phyloP scores from a whole-genome alignment of 2,113 vertebrate species.

The Dolichotis patagonum region DNA sequence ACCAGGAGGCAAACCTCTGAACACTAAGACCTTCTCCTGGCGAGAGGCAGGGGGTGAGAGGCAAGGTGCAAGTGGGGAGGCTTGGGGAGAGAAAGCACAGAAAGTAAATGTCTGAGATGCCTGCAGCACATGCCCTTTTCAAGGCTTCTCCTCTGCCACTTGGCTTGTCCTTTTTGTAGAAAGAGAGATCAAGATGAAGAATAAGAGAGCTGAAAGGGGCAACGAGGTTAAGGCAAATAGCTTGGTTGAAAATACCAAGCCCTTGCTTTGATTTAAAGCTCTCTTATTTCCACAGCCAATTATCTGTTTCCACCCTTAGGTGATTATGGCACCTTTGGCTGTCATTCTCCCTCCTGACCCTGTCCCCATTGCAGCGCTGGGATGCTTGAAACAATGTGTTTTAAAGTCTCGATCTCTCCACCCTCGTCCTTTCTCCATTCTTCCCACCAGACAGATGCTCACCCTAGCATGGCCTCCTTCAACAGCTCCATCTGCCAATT shows the following conservation, averaged over 20 bases:
- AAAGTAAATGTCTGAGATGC: not conserved
- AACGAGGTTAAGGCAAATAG: conserved; percentile 10
- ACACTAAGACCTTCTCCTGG: not conserved
- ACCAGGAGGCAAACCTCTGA: not conserved
- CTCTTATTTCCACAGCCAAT: conserved; percentile 7
- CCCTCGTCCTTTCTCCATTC: accelerated
- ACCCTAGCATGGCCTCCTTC: not conserved
- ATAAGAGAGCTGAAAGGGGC: not conserved
- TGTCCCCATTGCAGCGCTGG: not conserved
- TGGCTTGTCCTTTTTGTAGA: not conserved
- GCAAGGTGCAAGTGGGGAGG: accelerated
- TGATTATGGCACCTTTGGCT: not conserved
- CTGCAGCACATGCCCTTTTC: not conserved
- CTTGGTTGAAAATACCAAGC: conserved; percentile 37
- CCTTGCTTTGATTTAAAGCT: not conserved
- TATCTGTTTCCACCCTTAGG: not conserved
- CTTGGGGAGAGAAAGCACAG: no score
- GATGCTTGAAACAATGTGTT: not conserved
- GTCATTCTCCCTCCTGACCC: not conserved
- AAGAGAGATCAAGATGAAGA: conserved; percentile 1
- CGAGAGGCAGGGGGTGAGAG: not conserved
- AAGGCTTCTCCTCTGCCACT: not conserved
- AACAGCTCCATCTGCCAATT: not conserved
- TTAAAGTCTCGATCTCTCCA: not conserved
- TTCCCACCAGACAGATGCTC: accelerated